A percentile compares a stretch with the other conserved stretches of the same genome.
Conservation (phyloP, 2,113 vertebrate species). For the Columba livia region DNA sequence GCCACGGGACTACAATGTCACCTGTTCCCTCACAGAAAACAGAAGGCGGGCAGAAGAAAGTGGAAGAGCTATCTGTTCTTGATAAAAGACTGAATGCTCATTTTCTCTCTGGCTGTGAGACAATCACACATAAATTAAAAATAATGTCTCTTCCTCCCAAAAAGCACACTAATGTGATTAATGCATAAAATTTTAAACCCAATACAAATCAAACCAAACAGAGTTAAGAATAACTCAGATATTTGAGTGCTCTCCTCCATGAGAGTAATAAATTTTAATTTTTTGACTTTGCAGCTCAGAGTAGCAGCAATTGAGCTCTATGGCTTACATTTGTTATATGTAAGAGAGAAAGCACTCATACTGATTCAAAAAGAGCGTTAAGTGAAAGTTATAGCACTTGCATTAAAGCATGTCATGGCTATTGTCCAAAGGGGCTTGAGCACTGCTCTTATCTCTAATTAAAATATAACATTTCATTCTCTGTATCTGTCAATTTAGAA, state of each 20-base stretch:
- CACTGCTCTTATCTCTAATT: slow-evolving; percentile 21
- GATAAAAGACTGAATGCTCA: neutral
- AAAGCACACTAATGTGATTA: neutral
- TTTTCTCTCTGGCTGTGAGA: neutral
- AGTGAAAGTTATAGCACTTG: neutral
- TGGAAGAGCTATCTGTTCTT: neutral
- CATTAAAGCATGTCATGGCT: neutral
- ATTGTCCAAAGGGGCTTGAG: neutral
- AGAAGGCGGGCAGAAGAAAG: neutral
- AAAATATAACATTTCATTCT: neutral
- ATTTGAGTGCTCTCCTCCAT: neutral
- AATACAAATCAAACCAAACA: neutral
- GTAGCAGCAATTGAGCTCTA: neutral
- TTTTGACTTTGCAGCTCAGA: neutral
- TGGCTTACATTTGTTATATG: neutral
- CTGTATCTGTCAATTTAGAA: neutral
- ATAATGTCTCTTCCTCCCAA: neutral
- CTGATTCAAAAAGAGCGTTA: neutral
- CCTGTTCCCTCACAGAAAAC: neutral
- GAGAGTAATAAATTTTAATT: neutral
- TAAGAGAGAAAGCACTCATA: neutral
- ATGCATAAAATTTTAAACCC: neutral
- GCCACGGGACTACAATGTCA: neutral
- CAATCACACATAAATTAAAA: neutral
- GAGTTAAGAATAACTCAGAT: neutral